Evolutionary conservation across 2,888 invertebrate species (phyloP), one percentile per base, ranked within the genome.

Genomic region (Patella ulyssiponensis): DNA sequence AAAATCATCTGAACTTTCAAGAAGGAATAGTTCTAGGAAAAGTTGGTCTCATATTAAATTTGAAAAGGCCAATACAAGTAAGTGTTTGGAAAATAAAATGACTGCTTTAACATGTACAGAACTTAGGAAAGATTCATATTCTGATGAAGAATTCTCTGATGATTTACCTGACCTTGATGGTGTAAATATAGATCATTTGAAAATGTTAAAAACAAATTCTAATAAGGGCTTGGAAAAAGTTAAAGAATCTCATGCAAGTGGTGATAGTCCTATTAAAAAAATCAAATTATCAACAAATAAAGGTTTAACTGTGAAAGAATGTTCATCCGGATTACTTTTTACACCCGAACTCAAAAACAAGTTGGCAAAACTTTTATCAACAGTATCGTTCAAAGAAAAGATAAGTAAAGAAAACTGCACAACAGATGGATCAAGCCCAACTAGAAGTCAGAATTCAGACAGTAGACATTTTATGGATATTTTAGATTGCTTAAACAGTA

Each of bases 91-190:
- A 44, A 44, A 44, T 44, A 44, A 44, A 44, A 44, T 44, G 7
- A 44, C 7, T 9, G 44, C 44, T 44, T 44, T 44, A 44, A 9
- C 44, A 44, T 44, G 44, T 44, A 7, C 44, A 44, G 44, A 44
- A 9, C 44, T 44, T 9, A 44, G 44, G 44, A 44, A 44, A 44
- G 44, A 54, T 27, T n/a, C 54, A 12, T 58, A 69, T 33, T 69
- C 69, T 23, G 76, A 76, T 54, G 71, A 70, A 27, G 76, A 76
- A 33, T 76, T 76, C 56, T 71, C 71, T 71, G 76, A 76, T 76
- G 76, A 76, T 14, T 58, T 76, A 33, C 76, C 76, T 15, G 76
- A 76, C 44, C 23, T 76, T 4, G 76, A 76, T 69, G 69, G 56
- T 51, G 58, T 44, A 27, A 53, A 73, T 17, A 53, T 23, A 14